Evolutionary conservation across 2,797 vertebrate genomes (phyloP).

Genomic region (Stomatorhinus walkeri): DNA sequence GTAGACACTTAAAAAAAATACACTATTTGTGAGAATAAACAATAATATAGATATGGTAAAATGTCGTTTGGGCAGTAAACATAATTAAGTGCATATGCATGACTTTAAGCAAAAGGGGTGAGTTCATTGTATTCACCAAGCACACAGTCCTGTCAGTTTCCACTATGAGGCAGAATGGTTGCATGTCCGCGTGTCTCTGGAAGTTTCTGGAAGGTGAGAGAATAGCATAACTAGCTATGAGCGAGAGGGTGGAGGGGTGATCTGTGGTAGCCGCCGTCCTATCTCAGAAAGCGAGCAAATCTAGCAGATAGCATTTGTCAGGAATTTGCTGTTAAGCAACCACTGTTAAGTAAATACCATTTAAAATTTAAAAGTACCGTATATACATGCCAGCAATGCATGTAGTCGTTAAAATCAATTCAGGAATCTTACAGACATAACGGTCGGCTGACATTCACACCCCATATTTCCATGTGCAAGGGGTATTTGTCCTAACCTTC

Average conservation of each 20-base stretch:
- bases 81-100: neutral
- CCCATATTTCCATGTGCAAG: slow-evolving; percentile 51
- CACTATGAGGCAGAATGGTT: neutral
- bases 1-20: neutral
- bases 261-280: neutral
- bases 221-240: neutral
- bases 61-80: neutral
- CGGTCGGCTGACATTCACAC: slow-evolving; percentile 54
- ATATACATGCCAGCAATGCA: neutral
- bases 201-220: neutral
- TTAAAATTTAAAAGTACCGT: neutral
- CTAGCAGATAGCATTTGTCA: neutral
- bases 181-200: neutral
- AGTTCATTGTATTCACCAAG: neutral
- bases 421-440: slow-evolving; percentile 40
- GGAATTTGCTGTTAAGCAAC: neutral
- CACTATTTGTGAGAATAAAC: neutral
- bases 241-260: neutral
- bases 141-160: neutral
- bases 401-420: neutral
- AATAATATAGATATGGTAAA: neutral
- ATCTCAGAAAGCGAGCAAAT: neutral
- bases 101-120: neutral
- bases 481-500: slow-evolving; percentile 64
- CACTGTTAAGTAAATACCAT: neutral